A percentile compares a stretch with the other conserved stretches of the same genome.
Evolutionary conservation across 92 coral and sea anemone genomes (phyloP).

Genomic region (Epizoanthus scotinus): DNA sequence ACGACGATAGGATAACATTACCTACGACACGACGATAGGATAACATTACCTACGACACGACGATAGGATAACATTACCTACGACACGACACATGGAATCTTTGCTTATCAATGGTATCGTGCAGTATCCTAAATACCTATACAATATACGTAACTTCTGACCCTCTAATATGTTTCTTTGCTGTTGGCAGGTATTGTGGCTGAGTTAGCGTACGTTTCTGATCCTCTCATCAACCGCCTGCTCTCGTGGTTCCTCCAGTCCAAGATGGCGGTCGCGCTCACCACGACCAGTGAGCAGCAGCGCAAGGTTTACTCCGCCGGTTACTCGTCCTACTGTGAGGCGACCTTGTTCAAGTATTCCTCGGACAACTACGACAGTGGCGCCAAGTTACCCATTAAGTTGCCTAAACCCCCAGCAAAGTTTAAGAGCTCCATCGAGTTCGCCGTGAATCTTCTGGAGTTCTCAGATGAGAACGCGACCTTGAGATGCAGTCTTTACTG

Average conservation of each 20-base stretch:
- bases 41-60: too few relatives aligned
- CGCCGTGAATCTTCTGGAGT: slow-evolving; percentile 84
- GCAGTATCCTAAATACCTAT: too few relatives aligned
- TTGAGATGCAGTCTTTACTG: slow-evolving; percentile 75
- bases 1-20: too few relatives aligned
- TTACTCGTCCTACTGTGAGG: slow-evolving; percentile 80
- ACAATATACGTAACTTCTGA: too few relatives aligned
- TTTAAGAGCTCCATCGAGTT: slow-evolving; percentile 74
- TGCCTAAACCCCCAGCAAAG: slow-evolving; percentile 71
- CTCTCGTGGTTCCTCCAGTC: slow-evolving; percentile 79
- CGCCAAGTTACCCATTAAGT: slow-evolving; percentile 63
- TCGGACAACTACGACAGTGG: slow-evolving; percentile 79
- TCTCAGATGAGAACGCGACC: slow-evolving; percentile 65
- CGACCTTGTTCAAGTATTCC: slow-evolving; percentile 66
- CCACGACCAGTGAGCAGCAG: slow-evolving; percentile 77
- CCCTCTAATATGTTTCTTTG: background rate
- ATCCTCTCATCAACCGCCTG: slow-evolving; percentile 67
- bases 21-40: too few relatives aligned
- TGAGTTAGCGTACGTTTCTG: slow-evolving; percentile 77
- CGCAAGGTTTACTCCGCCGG: slow-evolving; percentile 83
- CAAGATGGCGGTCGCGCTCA: slow-evolving; percentile 79
- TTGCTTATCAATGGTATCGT: too few relatives aligned
- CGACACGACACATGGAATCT: too few relatives aligned
- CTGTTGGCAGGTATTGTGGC: slow-evolving; percentile 68
- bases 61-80: too few relatives aligned